phyloP scores from a whole-genome alignment of 2,797 vertebrate species.

The Oophaga sylvatica region DNA sequence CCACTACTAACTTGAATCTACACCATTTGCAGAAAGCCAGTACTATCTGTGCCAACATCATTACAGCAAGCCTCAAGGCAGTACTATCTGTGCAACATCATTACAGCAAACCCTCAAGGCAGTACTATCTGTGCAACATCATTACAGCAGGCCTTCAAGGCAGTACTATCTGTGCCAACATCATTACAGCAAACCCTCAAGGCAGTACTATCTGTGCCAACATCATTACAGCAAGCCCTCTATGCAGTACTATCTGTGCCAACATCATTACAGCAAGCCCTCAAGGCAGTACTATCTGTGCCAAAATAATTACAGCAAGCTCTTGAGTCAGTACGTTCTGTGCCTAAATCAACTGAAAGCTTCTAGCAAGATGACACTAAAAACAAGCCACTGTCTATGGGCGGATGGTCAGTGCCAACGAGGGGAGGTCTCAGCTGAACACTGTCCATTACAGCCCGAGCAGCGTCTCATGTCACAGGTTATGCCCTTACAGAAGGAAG shows the following conservation, averaged over 20 bases:
- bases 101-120: no score
- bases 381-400: no score
- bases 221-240: background rate
- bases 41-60: background rate
- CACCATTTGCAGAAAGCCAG: background rate
- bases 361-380: no score
- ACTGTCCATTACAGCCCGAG: no score
- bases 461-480: no score
- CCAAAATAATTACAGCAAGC: background rate
- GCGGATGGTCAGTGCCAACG: no score
- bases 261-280: background rate
- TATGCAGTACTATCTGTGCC: background rate
- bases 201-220: background rate
- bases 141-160: background rate
- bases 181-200: background rate
- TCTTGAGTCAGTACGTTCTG: background rate
- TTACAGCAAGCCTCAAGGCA: no score
- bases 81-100: no score
- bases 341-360: background rate
- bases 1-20: no score
- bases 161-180: background rate
- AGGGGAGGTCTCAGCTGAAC: no score
- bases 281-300: background rate
- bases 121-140: background rate
- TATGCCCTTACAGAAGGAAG: no score